phyloP scores from a whole-genome alignment of 2,113 vertebrate genomes.

The Pelmatolapia mariae region DNA sequence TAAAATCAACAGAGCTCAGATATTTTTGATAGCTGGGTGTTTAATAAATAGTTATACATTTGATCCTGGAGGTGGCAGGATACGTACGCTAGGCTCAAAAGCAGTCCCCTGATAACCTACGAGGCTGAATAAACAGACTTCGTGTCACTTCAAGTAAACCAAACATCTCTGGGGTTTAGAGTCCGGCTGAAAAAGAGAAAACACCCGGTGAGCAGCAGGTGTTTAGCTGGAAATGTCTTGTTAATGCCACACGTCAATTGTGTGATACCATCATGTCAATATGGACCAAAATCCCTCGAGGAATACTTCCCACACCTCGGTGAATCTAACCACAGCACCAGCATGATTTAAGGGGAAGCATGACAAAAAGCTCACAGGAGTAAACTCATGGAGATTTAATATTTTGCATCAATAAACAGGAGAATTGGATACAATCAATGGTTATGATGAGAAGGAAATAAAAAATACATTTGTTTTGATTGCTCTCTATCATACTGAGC shows the following conservation, averaged over 20 bases:
- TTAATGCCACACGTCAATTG: background rate
- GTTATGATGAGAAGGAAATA: constrained; percentile 78
- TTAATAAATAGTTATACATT: background rate
- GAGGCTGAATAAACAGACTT: background rate
- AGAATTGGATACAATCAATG: constrained; percentile 76
- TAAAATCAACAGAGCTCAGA: background rate
- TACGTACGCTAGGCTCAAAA: fast-evolving
- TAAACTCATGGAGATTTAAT: constrained; percentile 88
- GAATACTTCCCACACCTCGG: fast-evolving
- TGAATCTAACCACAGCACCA: background rate
- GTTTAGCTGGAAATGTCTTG: background rate
- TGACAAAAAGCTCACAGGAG: constrained; percentile 31
- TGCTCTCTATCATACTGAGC: constrained; percentile 64
- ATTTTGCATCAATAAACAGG: constrained; percentile 79
- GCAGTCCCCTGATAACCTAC: background rate
- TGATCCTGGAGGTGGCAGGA: background rate
- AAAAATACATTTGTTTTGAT: constrained; percentile 77
- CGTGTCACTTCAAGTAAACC: background rate
- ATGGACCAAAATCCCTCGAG: background rate
- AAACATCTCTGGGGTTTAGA: background rate
- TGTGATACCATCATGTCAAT: background rate
- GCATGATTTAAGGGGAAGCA: background rate
- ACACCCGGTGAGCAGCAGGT: background rate
- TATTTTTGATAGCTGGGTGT: background rate
- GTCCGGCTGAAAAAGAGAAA: background rate